These are phyloP conservation scores for Apocrypta bakeri DNA, from an alignment of 1,140 invertebrate species.

Conservation along the genomic window DNA sequence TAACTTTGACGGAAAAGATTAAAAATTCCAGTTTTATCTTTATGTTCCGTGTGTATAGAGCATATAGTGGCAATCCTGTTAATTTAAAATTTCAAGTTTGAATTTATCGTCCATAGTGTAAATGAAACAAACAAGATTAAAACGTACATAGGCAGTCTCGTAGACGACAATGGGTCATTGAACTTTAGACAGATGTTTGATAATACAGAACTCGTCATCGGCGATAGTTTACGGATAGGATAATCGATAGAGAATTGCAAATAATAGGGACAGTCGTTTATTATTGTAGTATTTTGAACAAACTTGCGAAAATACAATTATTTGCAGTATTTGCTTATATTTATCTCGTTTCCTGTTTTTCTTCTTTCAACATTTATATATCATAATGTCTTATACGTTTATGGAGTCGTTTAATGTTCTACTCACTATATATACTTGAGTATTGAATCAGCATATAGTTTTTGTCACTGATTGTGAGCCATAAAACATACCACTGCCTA, in stretches of 20 bases:
- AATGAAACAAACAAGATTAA: conserved; percentile 17
- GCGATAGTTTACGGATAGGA: neutral
- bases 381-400: no score
- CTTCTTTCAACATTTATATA: no score
- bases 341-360: neutral
- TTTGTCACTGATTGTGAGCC: neutral
- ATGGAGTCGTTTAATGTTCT: neutral
- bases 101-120: neutral
- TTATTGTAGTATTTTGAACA: neutral
- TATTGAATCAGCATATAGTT: no score
- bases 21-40: neutral
- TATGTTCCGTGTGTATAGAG: neutral
- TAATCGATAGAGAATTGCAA: neutral
- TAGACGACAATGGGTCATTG: neutral
- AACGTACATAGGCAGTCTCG: neutral
- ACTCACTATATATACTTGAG: neutral
- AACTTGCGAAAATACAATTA: neutral
- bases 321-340: neutral
- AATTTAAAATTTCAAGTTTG: conserved; percentile 1
- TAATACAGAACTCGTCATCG: neutral
- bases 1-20: neutral
- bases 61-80: neutral
- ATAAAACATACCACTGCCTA: neutral
- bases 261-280: neutral
- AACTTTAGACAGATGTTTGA: conserved; percentile 25